A percentile compares a stretch with the other conserved stretches of the same genome.
phyloP scores from a whole-genome alignment of 2,888 invertebrate species.

The Camponotus fellah region DNA sequence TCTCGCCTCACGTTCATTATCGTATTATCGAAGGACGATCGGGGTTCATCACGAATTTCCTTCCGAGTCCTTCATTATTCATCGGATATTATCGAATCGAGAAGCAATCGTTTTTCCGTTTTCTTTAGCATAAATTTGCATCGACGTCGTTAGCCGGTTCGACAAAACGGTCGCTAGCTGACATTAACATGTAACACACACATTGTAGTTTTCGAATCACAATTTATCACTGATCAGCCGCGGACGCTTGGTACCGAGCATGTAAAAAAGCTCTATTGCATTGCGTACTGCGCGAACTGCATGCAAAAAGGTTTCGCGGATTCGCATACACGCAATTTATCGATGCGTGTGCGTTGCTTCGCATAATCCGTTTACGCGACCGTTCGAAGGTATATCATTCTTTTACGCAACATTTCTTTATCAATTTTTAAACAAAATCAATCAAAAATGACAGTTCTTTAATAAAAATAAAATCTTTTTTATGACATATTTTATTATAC shows the following conservation, averaged over 20 bases:
- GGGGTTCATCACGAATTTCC: conserved; percentile 48
- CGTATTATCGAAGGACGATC: conserved; percentile 36
- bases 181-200: conserved; percentile 69
- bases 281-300: conserved; percentile 21
- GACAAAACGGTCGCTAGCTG: conserved; percentile 60
- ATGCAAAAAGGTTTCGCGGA: conserved; percentile 31
- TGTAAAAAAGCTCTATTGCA: background rate
- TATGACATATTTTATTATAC: background rate
- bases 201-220: conserved; percentile 45
- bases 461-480: background rate
- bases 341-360: conserved; percentile 7
- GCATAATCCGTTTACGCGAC: conserved; percentile 26
- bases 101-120: conserved; percentile 74
- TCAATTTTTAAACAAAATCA: background rate
- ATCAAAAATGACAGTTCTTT: background rate
- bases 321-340: conserved; percentile 34
- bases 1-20: conserved; percentile 53
- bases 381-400: conserved; percentile 1
- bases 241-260: background rate
- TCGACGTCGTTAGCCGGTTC: conserved; percentile 62
- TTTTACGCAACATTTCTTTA: conserved; percentile 10
- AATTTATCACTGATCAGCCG: conserved; percentile 39
- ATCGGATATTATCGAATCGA: conserved; percentile 64
- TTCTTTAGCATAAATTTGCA: conserved; percentile 79
- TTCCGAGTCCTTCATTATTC: conserved; percentile 67